Conservation (phyloP, 2,888 invertebrate genomes). For the Slavum lentiscoides region DNA sequence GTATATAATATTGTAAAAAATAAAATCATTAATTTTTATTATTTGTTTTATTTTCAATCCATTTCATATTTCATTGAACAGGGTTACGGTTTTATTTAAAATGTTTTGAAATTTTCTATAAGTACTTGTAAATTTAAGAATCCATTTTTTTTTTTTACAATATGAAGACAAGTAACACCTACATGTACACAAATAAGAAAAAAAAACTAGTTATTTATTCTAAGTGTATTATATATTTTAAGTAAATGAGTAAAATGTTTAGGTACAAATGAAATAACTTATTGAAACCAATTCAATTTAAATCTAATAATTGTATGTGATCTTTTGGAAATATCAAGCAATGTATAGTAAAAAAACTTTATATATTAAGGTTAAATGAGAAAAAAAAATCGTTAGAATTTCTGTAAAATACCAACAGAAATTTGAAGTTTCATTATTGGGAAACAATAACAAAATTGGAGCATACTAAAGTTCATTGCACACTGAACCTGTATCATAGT, state of each 20-base stretch:
- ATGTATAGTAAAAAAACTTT: constrained; percentile 45
- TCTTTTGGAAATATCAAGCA: constrained; percentile 30
- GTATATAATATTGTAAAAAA: too few species aligned
- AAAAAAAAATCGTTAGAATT: constrained; percentile 34
- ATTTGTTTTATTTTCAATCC: too few species aligned
- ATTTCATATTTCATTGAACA: too few species aligned
- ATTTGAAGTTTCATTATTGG: constrained; percentile 20
- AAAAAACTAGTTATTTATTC: background rate
- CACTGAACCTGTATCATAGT: constrained; percentile 29
- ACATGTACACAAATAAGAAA: background rate
- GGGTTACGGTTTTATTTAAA: too few species aligned
- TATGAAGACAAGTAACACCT: too few species aligned
- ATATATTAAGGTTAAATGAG: constrained; percentile 23
- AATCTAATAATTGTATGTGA: constrained; percentile 37
- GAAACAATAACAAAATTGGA: constrained; percentile 34
- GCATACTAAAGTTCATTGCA: constrained; percentile 30
- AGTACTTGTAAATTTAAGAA: too few species aligned
- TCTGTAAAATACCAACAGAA: constrained; percentile 45
- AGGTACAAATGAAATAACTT: constrained; percentile 40
- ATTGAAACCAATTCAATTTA: constrained; percentile 23
- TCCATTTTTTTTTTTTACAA: too few species aligned
- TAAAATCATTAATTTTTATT: too few species aligned
- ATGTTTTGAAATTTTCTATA: too few species aligned
- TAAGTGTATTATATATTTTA: constrained; percentile 48
- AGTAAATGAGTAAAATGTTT: constrained; percentile 34